Conservation (phyloP, 2,797 vertebrate genomes). For the Synanceia verrucosa region DNA sequence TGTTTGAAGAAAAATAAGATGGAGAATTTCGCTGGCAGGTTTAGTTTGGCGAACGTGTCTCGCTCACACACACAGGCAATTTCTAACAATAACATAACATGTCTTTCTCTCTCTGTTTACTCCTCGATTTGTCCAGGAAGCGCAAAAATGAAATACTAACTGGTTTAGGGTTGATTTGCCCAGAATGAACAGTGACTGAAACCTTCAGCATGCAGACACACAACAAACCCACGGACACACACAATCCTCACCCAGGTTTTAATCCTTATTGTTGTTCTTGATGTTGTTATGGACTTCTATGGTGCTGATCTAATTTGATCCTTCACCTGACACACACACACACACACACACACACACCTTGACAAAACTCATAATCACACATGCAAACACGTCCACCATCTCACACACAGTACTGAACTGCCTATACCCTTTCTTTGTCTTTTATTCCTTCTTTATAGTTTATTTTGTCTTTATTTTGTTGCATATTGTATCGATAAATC, state of each 20-base stretch:
- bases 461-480: slow-evolving; percentile 59
- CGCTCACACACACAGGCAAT: slow-evolving; percentile 30
- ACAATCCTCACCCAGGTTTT: slow-evolving; percentile 51
- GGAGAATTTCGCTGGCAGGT: slow-evolving; percentile 56
- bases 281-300: slow-evolving; percentile 74
- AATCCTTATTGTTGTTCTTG: slow-evolving; percentile 62
- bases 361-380: neutral
- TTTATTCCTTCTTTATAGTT: slow-evolving; percentile 64
- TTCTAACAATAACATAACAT: slow-evolving; percentile 1
- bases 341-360: slow-evolving; percentile 37
- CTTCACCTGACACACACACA: slow-evolving; percentile 56
- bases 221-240: slow-evolving; percentile 12
- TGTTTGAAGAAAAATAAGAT: slow-evolving; percentile 34
- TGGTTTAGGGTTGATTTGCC: slow-evolving; percentile 52
- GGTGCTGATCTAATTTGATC: slow-evolving; percentile 75
- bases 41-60: slow-evolving; percentile 37
- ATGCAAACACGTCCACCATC: slow-evolving; percentile 13
- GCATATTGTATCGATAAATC: slow-evolving; percentile 71
- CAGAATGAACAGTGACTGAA: slow-evolving; percentile 58
- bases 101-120: slow-evolving; percentile 47
- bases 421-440: slow-evolving; percentile 73
- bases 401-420: slow-evolving; percentile 72
- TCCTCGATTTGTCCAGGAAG: slow-evolving; percentile 45
- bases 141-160: slow-evolving; percentile 50
- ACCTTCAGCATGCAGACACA: slow-evolving; percentile 54